Base-by-base conservation (phyloP, 2,888 invertebrate species). In the Linhomoeus sp. region DNA sequence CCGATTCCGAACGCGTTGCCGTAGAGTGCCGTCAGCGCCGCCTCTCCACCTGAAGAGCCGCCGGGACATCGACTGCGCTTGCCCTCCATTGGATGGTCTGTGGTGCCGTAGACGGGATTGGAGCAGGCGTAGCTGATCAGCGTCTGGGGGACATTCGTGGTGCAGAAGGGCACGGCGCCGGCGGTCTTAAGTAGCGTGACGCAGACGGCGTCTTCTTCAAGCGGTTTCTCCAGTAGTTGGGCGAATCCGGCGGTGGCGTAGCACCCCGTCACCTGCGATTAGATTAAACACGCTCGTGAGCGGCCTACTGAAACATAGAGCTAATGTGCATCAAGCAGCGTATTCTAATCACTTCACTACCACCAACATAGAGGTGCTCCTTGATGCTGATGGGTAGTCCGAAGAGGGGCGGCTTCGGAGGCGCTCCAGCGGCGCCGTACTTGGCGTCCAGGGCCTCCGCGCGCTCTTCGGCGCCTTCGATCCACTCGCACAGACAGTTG, bases 121-220 rank as follows among this genome's bases (percentile, higher is more conserved):
- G 64, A 58, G 50, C 63, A 62, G 17, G 57, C 58, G 49, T 57
- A 61, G 17, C 56, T 55, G 37, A 64, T 49, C 48, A 66, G 53
- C 0, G 58, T 22, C 49, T 66, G 67, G 0, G 68, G 67, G 17
- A 67, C 60, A 53, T 70, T 70, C 12, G 69, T 72, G 52, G 65
- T 63, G 23, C 65, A 67, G 61, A 67, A 71, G 1, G 72, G 70
- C 35, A 72, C 57, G n/a, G 70, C 72, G 43, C 73, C 72, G 9
- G 62, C 53, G 2, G 56, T 49, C 22, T 49, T 53, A 12, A 67
- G 50, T 15, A 53, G 51, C 25, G 50, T 46, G 7, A 59, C 55
- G 0, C 58, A 24, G 1, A 41, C 17, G 1, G 52, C 51, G 41
- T 54, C 53, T 22, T 48, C 19, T 7, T 44, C 26, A 0, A 50